Conservation (phyloP, 1,140 invertebrate genomes). For the Diplogasteroides magnus region DNA sequence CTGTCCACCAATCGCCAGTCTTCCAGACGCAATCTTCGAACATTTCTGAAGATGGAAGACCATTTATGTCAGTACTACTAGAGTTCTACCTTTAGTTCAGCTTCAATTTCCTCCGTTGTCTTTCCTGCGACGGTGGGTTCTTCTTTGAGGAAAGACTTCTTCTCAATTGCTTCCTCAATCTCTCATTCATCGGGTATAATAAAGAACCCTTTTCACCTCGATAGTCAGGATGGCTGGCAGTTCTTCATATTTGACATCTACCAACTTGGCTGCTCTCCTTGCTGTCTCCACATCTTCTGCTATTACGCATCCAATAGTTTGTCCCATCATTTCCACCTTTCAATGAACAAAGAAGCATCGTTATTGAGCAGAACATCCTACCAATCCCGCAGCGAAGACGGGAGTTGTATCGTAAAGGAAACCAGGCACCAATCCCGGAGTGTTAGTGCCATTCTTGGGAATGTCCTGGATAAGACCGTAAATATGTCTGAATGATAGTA, state of each 20-base stretch:
- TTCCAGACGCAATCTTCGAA: no score
- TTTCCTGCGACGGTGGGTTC: conserved; percentile 7
- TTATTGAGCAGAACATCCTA: conserved; percentile 21
- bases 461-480: no score
- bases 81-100: conserved; percentile 8
- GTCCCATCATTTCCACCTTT: conserved; percentile 65
- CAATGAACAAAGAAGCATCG: no score
- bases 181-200: no score
- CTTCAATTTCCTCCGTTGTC: conserved; percentile 9
- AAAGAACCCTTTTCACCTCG: no score
- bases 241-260: conserved; percentile 52
- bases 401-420: conserved; percentile 22
- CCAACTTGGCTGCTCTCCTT: conserved; percentile 45
- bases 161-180: conserved; percentile 41
- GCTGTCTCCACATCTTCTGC: conserved; percentile 41
- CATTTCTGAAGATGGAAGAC: no score
- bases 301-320: conserved; percentile 53
- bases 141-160: conserved; percentile 13
- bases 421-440: no score
- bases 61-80: no score
- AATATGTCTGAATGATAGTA: no score
- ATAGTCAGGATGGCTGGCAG: conserved; percentile 46
- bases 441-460: no score
- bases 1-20: conserved; percentile 25
- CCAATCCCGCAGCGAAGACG: conserved; percentile 46